Conservation (phyloP, 2,113 vertebrate genomes). For the Vidua macroura region DNA sequence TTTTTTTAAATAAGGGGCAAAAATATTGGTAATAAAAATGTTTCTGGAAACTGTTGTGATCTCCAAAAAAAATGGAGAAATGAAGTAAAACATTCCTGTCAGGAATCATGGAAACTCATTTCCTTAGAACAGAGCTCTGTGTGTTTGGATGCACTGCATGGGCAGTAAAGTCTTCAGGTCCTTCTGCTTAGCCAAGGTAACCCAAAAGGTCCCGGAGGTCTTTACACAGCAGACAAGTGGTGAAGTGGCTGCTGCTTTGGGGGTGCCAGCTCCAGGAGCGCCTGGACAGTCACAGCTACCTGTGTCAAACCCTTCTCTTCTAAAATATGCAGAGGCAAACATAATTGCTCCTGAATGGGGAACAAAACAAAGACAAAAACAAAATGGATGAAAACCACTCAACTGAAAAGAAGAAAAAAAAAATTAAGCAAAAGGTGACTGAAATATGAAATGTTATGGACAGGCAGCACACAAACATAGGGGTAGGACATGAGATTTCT, state of each 20-base stretch:
- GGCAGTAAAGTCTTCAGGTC: slow-evolving; percentile 59
- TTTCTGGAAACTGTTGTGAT: slow-evolving; percentile 48
- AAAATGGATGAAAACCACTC: slow-evolving; percentile 70
- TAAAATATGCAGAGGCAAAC: slow-evolving; percentile 98
- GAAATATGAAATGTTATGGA: slow-evolving; percentile 45
- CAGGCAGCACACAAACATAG: background rate
- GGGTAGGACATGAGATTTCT: background rate
- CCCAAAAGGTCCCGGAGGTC: slow-evolving; percentile 37
- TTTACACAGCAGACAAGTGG: slow-evolving; percentile 71
- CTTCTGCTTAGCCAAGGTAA: slow-evolving; percentile 62
- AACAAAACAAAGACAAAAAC: slow-evolving; percentile 71
- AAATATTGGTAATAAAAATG: slow-evolving; percentile 33
- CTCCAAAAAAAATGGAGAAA: slow-evolving; percentile 81
- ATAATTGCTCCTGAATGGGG: slow-evolving; percentile 88
- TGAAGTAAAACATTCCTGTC: slow-evolving; percentile 72
- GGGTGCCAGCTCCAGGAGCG: slow-evolving; percentile 90
- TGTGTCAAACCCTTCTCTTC: slow-evolving; percentile 94
- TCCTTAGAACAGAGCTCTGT: slow-evolving; percentile 62
- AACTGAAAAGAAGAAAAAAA: slow-evolving; percentile 69
- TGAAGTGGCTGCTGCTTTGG: slow-evolving; percentile 79
- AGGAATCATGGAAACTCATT: slow-evolving; percentile 71
- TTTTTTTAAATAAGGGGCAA: slow-evolving; percentile 54
- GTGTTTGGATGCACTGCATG: slow-evolving; percentile 57
- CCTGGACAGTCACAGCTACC: slow-evolving; percentile 89
- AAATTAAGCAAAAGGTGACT: slow-evolving; percentile 43